Evolutionary conservation across 2,113 vertebrate species (phyloP), one percentile per base, ranked within the genome.

Genomic region (Alectura lathami): DNA sequence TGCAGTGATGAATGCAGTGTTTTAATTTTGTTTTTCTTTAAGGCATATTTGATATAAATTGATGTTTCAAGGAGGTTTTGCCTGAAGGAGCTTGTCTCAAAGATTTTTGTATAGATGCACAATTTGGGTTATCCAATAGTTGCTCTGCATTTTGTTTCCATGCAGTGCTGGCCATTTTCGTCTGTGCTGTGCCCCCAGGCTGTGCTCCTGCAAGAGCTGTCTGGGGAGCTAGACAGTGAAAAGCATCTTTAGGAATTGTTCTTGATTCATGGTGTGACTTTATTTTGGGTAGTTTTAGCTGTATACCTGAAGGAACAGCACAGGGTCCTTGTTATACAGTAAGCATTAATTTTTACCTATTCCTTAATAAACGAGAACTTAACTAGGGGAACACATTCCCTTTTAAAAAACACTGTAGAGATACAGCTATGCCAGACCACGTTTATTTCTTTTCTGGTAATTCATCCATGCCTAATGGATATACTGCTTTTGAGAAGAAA

Each of bases 91-190:
- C 13, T 16, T 70, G 11, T 78, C 34, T 53, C 30, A 74, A 83
- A 82, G n/a, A 17, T 32, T 68, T 77, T 87, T 47, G 4, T 54
- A 14, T 26, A 60, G 40, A 36, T 62, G 12, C 23, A 53, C 29
- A 47, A 30, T 83, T 91, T 69, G 3, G 73, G 57, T 48, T 32
- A 18, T 48, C 23, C 64, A 26, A 11, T 70, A 64, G 38, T 47
- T 64, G 48, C 20, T 84, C 68, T 78, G 32, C 1, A 0, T 79
- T 4, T 78, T 63, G 62, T 45, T 77, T 91, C 0, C 0, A 0
- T 73, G 67, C 38, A 23, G 38, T 3, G 8, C 14, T 89, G 53
- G 64, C 43, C 15, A 2, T 62, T 89, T 85, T 75, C 2, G 0
- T 70, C 17, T 73, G 24, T 68, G 42, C 42, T 83, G n/a, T 43